A percentile compares a stretch with the other conserved stretches of the same genome.
Evolutionary conservation across 2,888 invertebrate genomes (phyloP).

Genomic region (Torymus texanus): DNA sequence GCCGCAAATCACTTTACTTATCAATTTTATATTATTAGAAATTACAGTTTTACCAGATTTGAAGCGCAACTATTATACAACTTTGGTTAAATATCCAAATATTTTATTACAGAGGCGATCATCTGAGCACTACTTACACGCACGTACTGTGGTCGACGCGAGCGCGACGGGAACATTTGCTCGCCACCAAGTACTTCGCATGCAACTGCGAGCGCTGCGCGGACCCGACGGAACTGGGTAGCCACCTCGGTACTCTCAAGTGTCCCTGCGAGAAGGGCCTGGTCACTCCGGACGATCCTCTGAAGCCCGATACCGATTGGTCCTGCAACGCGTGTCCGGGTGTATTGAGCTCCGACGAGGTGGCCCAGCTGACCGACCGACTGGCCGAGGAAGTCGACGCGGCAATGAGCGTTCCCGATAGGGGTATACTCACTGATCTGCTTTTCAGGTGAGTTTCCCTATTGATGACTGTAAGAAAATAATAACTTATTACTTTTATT

Average conservation of each 20-base stretch:
- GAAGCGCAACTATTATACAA: no score
- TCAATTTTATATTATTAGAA: no score
- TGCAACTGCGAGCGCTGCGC: conserved; percentile 85
- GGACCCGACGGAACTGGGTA: conserved; percentile 88
- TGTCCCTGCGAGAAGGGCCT: conserved; percentile 82
- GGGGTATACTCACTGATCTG: conserved; percentile 82
- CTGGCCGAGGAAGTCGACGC: conserved; percentile 87
- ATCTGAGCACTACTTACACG: conserved; percentile 90
- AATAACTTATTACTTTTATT: no score
- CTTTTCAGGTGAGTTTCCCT: conserved; percentile 77
- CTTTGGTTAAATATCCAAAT: no score
- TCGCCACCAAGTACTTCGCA: conserved; percentile 86
- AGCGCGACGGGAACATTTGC: conserved; percentile 85
- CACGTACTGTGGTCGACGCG: conserved; percentile 92
- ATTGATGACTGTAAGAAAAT: no score
- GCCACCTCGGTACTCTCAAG: conserved; percentile 83
- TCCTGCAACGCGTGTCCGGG: conserved; percentile 83
- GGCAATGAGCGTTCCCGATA: conserved; percentile 79
- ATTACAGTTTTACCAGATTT: no score
- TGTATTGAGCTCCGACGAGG: conserved; percentile 80
- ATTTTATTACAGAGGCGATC: conserved; percentile 78
- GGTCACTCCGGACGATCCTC: conserved; percentile 83
- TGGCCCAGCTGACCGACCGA: conserved; percentile 81
- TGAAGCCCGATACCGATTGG: conserved; percentile 86
- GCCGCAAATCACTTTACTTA: no score